Base-by-base conservation (phyloP, 2,888 invertebrate genomes). In the Agrotis exclamationis region DNA sequence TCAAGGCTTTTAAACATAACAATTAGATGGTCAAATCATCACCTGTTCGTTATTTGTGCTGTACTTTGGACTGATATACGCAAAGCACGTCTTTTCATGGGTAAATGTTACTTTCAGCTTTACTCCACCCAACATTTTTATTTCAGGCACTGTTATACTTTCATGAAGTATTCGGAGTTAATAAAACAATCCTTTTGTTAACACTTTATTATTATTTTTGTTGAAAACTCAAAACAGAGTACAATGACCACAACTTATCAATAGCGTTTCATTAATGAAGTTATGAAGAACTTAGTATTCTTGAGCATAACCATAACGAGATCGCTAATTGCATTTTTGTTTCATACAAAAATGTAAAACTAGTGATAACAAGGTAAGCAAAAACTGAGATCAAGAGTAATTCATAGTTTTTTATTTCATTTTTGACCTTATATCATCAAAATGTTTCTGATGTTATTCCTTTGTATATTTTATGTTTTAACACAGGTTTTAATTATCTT, bases 51-150 rank as follows among this genome's bases (percentile, higher is more conserved):
- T 94, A 73, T 93, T 94, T 60, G 93, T 90, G 75, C 93, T 93
- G 90, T 95, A 95, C 90, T 95, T 95, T 87, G 94, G 88, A 92
- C 91, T 96, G 84, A 96, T 91, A 85, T 95, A 95, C 1, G 93
- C 95, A 84, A 96, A 96, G 85, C 96, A 95, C 84, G 93, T 92
- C 85, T 92, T 93, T 89, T 95, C 95, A 76, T 93, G 93, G 33
- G 92, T 92, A 84, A 89, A 93, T 39, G 85, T 79, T 33, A 96
- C 90, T 91, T 92, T 94, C n/a, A 96, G 86, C 75, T 90, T 90
- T 20, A 93, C 87, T 70, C 95, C 95, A 24, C 95, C 95, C 77
- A 96, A 88, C 96, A 96, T 95, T 83, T 71, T 84, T 65, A 28
- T 44, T 54, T 71, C 60, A 56, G 11, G 48, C 57, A 45, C 47